phyloP scores from a whole-genome alignment of 2,888 invertebrate species.

The Mythimna impura region DNA sequence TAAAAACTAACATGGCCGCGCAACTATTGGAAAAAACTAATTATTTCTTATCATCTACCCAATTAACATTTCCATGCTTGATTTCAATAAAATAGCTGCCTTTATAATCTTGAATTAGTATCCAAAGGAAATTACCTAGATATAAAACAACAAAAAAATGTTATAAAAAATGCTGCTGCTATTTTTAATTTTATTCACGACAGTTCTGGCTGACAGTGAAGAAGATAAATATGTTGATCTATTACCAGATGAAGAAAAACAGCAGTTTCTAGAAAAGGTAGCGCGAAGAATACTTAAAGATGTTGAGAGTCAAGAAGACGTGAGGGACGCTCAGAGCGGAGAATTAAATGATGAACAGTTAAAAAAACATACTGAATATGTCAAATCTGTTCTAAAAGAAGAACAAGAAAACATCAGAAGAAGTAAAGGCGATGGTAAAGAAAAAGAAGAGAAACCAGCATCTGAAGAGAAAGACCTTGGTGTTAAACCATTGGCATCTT shows the following conservation, averaged over 20 bases:
- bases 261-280: conserved; percentile 78
- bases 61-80: conserved; percentile 63
- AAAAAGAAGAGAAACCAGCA: conserved; percentile 24
- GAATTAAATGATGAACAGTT: conserved; percentile 75
- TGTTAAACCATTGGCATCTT: conserved; percentile 50
- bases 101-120: conserved; percentile 43
- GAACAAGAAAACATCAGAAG: conserved; percentile 72
- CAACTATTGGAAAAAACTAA: conserved; percentile 43
- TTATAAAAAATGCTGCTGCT: conserved; percentile 67
- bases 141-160: conserved; percentile 47
- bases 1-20: conserved; percentile 17
- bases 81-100: conserved; percentile 51
- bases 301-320: conserved; percentile 67
- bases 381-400: conserved; percentile 76
- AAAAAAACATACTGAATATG: conserved; percentile 74
- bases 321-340: conserved; percentile 57
- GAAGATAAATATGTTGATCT: conserved; percentile 80
- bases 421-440: conserved; percentile 42
- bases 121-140: conserved; percentile 31
- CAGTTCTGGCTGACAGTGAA: conserved; percentile 64
- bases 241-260: conserved; percentile 79
- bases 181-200: conserved; percentile 52
- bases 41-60: conserved; percentile 64
- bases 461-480: conserved; percentile 47
- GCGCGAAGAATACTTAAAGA: conserved; percentile 79